Percentiles rank a stretch among this genome's conserved stretches.
These are phyloP conservation scores for Cremastinae sp. DNA, from an alignment of 2,888 invertebrate species.

Conservation along the genomic window DNA sequence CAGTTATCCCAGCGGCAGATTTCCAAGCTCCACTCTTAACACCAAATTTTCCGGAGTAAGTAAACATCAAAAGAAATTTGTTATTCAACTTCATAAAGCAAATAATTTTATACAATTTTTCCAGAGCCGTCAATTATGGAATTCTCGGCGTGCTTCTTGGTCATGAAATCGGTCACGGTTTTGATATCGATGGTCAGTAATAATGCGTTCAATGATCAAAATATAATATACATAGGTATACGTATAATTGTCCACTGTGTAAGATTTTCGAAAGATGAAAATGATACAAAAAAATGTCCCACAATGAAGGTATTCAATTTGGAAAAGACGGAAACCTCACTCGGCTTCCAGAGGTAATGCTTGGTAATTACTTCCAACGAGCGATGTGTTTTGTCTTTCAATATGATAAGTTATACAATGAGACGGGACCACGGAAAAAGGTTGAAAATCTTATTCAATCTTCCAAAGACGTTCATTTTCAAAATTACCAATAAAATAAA, in stretches of 20 bases:
- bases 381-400: slow-evolving; percentile 59
- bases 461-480: too few relatives aligned
- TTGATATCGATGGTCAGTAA: slow-evolving; percentile 52
- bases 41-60: slow-evolving; percentile 69
- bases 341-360: slow-evolving; percentile 31
- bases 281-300: too few relatives aligned
- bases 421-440: slow-evolving; percentile 17
- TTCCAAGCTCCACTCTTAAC: slow-evolving; percentile 63
- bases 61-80: neutral
- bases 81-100: neutral
- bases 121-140: slow-evolving; percentile 60
- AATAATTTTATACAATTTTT: neutral
- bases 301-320: slow-evolving; percentile 40
- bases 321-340: slow-evolving; percentile 41
- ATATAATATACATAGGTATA: too few relatives aligned
- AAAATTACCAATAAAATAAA: neutral
- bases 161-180: slow-evolving; percentile 63
- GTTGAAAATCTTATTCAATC: too few relatives aligned
- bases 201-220: too few relatives aligned
- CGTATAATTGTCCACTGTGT: too few relatives aligned
- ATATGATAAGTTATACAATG: slow-evolving; percentile 46
- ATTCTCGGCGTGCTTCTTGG: slow-evolving; percentile 53
- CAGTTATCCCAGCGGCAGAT: slow-evolving; percentile 62
- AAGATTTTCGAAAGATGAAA: too few relatives aligned
- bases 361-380: slow-evolving; percentile 53